Evolutionary conservation across 2,888 invertebrate species (phyloP).

Genomic region (Hoplodrina blanda): DNA sequence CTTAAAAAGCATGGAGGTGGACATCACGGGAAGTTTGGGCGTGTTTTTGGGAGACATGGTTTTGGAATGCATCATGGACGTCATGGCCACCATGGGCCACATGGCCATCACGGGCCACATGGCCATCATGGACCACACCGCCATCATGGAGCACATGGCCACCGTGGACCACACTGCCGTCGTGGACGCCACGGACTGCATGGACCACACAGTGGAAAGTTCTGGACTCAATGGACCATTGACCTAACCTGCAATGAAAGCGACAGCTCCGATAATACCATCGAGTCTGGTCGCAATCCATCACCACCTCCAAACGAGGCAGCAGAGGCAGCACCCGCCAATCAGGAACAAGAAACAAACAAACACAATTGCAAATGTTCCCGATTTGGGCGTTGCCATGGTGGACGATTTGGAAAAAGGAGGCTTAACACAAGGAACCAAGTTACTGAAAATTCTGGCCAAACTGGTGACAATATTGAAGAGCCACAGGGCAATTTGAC

Average conservation of each 20-base stretch:
- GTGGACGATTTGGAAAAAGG: slow-evolving; percentile 43
- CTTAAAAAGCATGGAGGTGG: slow-evolving; percentile 29
- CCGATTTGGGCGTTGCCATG: slow-evolving; percentile 35
- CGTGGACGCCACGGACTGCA: slow-evolving; percentile 42
- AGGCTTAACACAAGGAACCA: slow-evolving; percentile 19
- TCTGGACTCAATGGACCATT: slow-evolving; percentile 51
- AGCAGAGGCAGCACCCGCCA: slow-evolving; percentile 12
- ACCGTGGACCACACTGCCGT: slow-evolving; percentile 45
- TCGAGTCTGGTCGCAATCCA: slow-evolving; percentile 44
- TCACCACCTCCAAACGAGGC: slow-evolving; percentile 38
- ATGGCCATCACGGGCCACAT: slow-evolving; percentile 38
- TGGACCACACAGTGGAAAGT: slow-evolving; percentile 53
- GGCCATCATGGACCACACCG: slow-evolving; percentile 28
- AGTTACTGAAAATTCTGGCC: slow-evolving; percentile 43
- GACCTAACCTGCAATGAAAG: slow-evolving; percentile 55
- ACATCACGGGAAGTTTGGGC: slow-evolving; percentile 1
- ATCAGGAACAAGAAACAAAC: slow-evolving; percentile 21
- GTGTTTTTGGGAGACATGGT: slow-evolving; percentile 20
- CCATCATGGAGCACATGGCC: slow-evolving; percentile 38
- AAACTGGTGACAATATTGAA: slow-evolving; percentile 54
- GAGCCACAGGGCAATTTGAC: slow-evolving; percentile 59
- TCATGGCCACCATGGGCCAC: slow-evolving; percentile 48
- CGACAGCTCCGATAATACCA: slow-evolving; percentile 29
- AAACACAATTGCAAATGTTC: slow-evolving; percentile 38
- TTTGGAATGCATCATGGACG: slow-evolving; percentile 16